A percentile compares a stretch with the other conserved stretches of the same genome.
These are phyloP conservation scores for Caracal caracal DNA, from an alignment of 2,113 vertebrate species.

Conservation along the genomic window DNA sequence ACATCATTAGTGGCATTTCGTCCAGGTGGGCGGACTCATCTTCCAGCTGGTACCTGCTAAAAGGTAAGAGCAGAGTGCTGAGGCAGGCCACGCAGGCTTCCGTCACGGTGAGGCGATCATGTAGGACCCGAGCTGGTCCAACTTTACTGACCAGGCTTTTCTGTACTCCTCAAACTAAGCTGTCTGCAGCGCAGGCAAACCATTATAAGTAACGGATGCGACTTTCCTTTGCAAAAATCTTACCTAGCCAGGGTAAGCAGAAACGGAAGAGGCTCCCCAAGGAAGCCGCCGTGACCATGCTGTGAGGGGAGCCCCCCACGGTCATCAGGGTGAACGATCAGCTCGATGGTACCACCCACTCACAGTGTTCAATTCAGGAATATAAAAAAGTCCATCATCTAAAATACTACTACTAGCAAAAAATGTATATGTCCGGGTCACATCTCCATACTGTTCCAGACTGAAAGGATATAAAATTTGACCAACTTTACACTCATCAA, in stretches of 20 bases:
- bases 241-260: not conserved
- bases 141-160: not conserved
- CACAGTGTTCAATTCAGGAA: not conserved
- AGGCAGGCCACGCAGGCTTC: not conserved
- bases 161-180: not conserved
- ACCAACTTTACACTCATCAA: not conserved
- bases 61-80: conserved; percentile 39
- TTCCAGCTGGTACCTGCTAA: conserved; percentile 92
- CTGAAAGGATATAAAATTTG: not conserved
- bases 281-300: not conserved
- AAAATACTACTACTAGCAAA: not conserved
- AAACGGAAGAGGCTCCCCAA: not conserved
- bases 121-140: not conserved
- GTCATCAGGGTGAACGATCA: too few species aligned
- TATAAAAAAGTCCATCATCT: too few species aligned
- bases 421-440: not conserved
- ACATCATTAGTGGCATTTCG: conserved; percentile 99
- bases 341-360: not conserved
- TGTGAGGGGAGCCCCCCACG: not conserved
- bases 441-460: not conserved
- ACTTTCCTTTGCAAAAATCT: not conserved
- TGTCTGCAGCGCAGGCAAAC: not conserved
- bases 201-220: not conserved
- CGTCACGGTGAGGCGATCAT: not conserved
- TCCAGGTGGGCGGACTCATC: conserved; percentile 96